Conservation (phyloP, 2,113 vertebrate genomes). For the Pithys albifrons region DNA sequence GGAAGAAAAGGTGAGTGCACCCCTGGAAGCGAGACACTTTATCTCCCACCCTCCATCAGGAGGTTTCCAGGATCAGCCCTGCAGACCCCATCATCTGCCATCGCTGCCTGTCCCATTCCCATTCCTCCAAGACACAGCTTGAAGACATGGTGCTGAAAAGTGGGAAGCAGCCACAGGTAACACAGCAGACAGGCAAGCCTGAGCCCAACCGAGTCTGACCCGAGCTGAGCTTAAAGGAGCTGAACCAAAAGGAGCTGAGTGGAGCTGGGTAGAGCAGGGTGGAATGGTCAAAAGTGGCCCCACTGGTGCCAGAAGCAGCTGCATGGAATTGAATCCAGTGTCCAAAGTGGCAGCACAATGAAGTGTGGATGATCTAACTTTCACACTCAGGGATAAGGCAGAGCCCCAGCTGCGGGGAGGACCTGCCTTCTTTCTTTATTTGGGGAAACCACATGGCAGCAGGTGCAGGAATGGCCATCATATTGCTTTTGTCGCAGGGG, state of each 20-base stretch:
- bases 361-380: not conserved
- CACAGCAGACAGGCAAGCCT: not conserved
- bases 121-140: not conserved
- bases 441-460: not conserved
- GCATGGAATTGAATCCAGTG: not conserved
- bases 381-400: not conserved
- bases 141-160: not conserved
- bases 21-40: not conserved
- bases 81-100: rapidly evolving
- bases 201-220: not conserved
- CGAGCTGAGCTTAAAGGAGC: not conserved
- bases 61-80: not conserved
- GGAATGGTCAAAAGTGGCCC: not conserved
- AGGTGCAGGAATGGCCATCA: not conserved
- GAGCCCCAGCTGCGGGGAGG: not conserved
- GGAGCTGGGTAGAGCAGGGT: not conserved
- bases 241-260: not conserved
- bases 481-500: not conserved
- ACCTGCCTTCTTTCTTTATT: not conserved
- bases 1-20: not conserved
- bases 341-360: not conserved
- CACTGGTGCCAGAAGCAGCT: not conserved
- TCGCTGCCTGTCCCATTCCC: too few relatives aligned
- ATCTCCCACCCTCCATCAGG: not conserved
- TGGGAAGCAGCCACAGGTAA: not conserved